Evolutionary conservation across 2,113 vertebrate genomes (phyloP).

Genomic region (Entosphenus tridentatus): DNA sequence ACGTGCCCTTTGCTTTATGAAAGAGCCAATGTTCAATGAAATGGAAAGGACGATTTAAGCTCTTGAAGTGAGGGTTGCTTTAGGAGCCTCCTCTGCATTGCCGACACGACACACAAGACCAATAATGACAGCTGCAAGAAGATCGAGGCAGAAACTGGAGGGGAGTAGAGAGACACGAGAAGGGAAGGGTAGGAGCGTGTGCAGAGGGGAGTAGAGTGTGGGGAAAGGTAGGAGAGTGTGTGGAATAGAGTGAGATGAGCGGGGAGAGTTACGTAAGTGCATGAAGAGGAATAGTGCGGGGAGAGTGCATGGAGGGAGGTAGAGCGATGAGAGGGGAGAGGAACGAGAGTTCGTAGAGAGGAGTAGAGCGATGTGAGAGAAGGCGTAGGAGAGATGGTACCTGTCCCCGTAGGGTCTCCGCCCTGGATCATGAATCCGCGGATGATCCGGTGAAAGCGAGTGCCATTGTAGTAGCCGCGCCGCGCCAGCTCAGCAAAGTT

Average conservation of each 20-base stretch:
- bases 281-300: not conserved
- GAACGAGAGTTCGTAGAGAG: not conserved
- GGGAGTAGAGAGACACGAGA: not conserved
- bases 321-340: not conserved
- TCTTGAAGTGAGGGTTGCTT: too few relatives aligned
- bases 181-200: not conserved
- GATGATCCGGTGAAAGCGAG: slow-evolving; percentile 72
- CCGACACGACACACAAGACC: too few relatives aligned
- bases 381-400: slow-evolving; percentile 16
- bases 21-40: too few relatives aligned
- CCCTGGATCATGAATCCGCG: slow-evolving; percentile 92
- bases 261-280: not conserved
- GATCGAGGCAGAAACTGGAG: not conserved
- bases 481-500: slow-evolving; percentile 69
- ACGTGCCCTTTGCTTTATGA: too few relatives aligned
- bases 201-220: not conserved
- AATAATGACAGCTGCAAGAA: too few relatives aligned
- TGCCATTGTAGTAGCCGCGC: slow-evolving; percentile 68
- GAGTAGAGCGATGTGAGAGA: not conserved
- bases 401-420: slow-evolving; percentile 77
- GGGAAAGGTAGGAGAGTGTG: not conserved
- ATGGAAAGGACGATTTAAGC: too few relatives aligned
- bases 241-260: not conserved
- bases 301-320: not conserved
- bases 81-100: too few relatives aligned